Evolutionary conservation across 2,113 vertebrate genomes (phyloP).

Genomic region (Cyprinodon variegatus): DNA sequence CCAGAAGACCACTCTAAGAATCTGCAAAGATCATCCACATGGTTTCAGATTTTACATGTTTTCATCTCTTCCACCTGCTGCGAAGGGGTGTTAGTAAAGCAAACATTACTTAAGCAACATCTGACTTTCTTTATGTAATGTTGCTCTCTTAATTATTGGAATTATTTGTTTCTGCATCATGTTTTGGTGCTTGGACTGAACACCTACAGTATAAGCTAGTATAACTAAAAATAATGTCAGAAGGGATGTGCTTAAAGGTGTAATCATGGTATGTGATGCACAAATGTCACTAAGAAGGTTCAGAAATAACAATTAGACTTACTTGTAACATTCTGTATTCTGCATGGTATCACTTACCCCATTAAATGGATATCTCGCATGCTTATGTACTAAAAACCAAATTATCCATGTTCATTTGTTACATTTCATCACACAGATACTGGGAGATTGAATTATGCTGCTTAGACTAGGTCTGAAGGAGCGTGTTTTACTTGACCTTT

Average conservation of each 20-base stretch:
- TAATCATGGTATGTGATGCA: neutral
- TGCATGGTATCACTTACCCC: neutral
- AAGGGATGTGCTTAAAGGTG: neutral
- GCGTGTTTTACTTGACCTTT: constrained; percentile 12
- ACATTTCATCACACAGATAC: constrained; percentile 8
- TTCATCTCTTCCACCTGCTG: neutral
- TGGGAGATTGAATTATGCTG: neutral
- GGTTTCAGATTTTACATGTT: neutral
- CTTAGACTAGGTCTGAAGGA: constrained; percentile 1
- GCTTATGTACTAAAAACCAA: constrained; percentile 15
- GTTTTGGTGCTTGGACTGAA: neutral
- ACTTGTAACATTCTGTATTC: neutral
- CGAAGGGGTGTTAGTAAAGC: neutral
- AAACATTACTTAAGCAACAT: neutral
- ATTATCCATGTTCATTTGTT: constrained; percentile 23
- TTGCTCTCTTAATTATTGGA: neutral
- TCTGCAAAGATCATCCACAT: neutral
- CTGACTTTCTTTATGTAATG: neutral
- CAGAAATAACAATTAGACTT: neutral
- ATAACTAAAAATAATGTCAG: neutral
- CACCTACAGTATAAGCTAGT: neutral
- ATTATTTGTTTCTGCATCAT: neutral
- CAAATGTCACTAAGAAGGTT: neutral
- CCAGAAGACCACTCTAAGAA: neutral
- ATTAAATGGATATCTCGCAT: constrained; percentile 18